phyloP scores from a whole-genome alignment of 2,113 vertebrate genomes.

The Geococcyx californianus region DNA sequence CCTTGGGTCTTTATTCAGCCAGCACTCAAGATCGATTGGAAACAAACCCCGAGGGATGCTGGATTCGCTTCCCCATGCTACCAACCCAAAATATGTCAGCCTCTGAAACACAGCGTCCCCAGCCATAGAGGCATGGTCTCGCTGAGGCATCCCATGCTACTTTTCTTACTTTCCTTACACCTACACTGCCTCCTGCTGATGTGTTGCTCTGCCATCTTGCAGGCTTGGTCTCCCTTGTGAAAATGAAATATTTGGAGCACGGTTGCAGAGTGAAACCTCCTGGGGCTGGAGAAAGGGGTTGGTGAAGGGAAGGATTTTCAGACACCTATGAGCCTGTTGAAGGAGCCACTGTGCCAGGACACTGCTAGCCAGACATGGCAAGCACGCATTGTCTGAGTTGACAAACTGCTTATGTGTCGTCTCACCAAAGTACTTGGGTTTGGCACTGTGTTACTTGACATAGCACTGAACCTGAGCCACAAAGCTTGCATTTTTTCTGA shows the following conservation, averaged over 20 bases:
- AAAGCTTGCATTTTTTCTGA: background rate
- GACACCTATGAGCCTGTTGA: background rate
- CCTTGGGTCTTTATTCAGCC: background rate
- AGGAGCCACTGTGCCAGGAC: background rate
- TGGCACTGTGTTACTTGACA: background rate
- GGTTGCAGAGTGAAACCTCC: background rate
- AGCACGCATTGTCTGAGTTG: background rate
- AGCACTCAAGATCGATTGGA: background rate
- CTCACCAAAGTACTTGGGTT: background rate
- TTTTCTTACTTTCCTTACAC: no score
- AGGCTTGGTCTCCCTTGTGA: background rate
- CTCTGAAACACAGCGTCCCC: accelerated
- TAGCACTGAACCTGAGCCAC: background rate
- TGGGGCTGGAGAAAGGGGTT: background rate
- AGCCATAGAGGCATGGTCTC: accelerated
- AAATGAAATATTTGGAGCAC: background rate
- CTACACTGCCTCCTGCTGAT: accelerated
- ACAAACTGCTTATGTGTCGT: background rate
- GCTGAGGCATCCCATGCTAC: accelerated
- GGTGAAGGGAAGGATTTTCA: background rate
- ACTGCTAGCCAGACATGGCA: background rate
- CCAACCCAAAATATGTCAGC: background rate
- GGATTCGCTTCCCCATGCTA: background rate
- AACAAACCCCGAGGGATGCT: background rate
- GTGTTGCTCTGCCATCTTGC: background rate